A percentile compares a stretch with the other conserved stretches of the same genome.
phyloP scores from a whole-genome alignment of 2,888 invertebrate species.

The Sepioteuthis lessoniana region DNA sequence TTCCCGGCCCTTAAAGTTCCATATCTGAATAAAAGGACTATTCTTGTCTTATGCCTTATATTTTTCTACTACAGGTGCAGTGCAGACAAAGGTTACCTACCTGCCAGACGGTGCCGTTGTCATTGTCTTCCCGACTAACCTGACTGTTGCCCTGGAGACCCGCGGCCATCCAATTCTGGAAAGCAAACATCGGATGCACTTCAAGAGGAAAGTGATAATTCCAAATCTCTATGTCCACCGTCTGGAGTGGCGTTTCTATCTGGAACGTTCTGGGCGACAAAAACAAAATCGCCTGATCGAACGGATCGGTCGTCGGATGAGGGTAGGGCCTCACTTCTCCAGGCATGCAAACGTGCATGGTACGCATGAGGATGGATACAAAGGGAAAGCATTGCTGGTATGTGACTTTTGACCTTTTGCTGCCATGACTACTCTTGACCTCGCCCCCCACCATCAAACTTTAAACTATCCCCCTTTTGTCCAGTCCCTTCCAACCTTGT shows the following conservation, averaged over 20 bases:
- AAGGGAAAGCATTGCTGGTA: conserved; percentile 73
- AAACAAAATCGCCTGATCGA: conserved; percentile 62
- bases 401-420: conserved; percentile 55
- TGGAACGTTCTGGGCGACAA: conserved; percentile 79
- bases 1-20: background rate
- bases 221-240: conserved; percentile 79
- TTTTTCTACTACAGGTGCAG: conserved; percentile 62
- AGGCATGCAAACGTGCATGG: conserved; percentile 72
- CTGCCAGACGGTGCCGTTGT: conserved; percentile 73
- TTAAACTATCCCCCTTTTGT: background rate
- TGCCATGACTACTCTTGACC: background rate
- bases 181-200: conserved; percentile 72
- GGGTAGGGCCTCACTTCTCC: conserved; percentile 72
- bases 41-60: background rate
- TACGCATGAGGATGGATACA: conserved; percentile 70
- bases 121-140: conserved; percentile 73
- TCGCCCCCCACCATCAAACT: background rate
- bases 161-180: conserved; percentile 91
- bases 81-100: conserved; percentile 72
- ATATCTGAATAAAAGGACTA: background rate
- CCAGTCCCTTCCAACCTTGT: background rate
- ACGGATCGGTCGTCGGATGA: conserved; percentile 69
- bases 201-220: conserved; percentile 72
- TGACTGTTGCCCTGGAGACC: conserved; percentile 88
- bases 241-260: conserved; percentile 96